Evolutionary conservation across 2,888 invertebrate species (phyloP).

Genomic region (Megastigmus dorsalis): DNA sequence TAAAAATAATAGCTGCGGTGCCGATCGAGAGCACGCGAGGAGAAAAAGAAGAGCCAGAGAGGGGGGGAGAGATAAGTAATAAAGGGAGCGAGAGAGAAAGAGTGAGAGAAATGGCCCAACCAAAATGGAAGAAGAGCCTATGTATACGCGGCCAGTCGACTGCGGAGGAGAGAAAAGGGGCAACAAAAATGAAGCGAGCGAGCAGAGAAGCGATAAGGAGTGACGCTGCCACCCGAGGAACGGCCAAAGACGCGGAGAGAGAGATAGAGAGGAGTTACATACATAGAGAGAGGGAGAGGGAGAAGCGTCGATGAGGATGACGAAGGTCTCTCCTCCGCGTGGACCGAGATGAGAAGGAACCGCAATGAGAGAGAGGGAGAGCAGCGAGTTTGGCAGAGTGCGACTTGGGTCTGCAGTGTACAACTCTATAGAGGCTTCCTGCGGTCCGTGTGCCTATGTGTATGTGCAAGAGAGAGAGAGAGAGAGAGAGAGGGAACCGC

Average conservation of each 20-base stretch:
- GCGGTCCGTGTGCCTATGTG: background rate
- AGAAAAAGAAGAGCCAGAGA: background rate
- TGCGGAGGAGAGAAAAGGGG: background rate
- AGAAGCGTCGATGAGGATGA: constrained; percentile 1
- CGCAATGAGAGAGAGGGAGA: background rate
- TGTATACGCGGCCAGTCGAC: too few relatives aligned
- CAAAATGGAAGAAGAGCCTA: too few relatives aligned
- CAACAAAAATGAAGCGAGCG: too few relatives aligned
- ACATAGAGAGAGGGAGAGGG: background rate
- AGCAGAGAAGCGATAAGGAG: background rate
- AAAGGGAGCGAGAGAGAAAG: background rate
- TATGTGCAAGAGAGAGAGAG: background rate
- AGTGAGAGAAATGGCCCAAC: too few relatives aligned
- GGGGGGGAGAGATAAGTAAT: too few relatives aligned
- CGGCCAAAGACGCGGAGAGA: too few relatives aligned
- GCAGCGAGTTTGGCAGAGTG: background rate
- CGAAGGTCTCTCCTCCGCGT: background rate
- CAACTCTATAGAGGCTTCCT: too few relatives aligned
- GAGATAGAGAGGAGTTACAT: background rate
- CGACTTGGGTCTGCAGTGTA: background rate
- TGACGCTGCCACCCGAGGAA: too few relatives aligned
- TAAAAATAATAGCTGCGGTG: background rate
- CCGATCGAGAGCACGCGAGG: background rate
- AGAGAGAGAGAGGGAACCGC: background rate
- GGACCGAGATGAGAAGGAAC: constrained; percentile 1